phyloP scores from a whole-genome alignment of 2,888 invertebrate genomes.

The Myathropa florea region DNA sequence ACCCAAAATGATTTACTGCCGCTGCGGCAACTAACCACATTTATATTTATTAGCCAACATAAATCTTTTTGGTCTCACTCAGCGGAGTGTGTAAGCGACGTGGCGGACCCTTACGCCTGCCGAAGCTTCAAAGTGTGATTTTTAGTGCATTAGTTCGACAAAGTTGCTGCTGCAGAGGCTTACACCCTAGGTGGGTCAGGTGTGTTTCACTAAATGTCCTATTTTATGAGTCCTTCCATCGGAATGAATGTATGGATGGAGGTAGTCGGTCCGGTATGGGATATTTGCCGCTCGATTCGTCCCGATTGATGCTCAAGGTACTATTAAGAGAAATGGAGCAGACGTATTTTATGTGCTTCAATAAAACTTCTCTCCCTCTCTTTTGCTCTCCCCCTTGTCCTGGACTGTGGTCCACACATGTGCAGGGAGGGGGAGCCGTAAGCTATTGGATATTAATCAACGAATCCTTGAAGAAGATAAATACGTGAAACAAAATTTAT shows the following conservation, averaged over 20 bases:
- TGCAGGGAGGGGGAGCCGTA: background rate
- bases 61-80: conserved; percentile 55
- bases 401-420: background rate
- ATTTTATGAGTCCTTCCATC: background rate
- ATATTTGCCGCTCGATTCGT: background rate
- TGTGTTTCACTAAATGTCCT: background rate
- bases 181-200: background rate
- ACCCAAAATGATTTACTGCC: conserved; percentile 61
- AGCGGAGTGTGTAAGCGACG: conserved; percentile 14
- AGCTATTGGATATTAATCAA: conserved; percentile 46
- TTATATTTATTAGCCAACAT: conserved; percentile 69
- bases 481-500: background rate
- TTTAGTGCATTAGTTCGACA: conserved; percentile 66
- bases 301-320: conserved; percentile 37
- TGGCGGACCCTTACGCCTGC: conserved; percentile 8
- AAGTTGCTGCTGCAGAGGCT: conserved; percentile 39
- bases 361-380: conserved; percentile 44
- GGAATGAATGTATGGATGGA: no score
- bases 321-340: conserved; percentile 56
- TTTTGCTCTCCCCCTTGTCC: background rate
- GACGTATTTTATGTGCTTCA: conserved; percentile 53
- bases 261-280: background rate
- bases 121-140: conserved; percentile 55
- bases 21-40: conserved; percentile 65
- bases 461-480: conserved; percentile 37